These are phyloP conservation scores for Okapia johnstoni DNA, from an alignment of 2,113 vertebrate genomes.

Conservation along the genomic window DNA sequence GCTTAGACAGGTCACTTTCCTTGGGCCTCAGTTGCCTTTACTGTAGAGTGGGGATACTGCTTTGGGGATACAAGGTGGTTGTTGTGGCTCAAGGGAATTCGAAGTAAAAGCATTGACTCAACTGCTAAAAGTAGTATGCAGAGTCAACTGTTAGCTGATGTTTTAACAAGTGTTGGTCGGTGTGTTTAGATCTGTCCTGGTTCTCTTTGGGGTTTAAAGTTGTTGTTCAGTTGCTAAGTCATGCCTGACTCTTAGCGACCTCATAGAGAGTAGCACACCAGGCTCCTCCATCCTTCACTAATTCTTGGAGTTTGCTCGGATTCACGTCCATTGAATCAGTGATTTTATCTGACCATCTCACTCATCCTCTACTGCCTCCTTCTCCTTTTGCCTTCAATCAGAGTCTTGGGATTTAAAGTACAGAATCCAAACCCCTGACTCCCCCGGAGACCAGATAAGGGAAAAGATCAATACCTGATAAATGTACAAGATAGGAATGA, in stretches of 20 bases:
- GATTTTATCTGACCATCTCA: background rate
- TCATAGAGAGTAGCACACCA: background rate
- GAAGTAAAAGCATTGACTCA: background rate
- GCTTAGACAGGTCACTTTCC: background rate
- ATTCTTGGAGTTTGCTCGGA: background rate
- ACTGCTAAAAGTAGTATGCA: background rate
- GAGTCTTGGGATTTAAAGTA: background rate
- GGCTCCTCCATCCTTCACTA: background rate
- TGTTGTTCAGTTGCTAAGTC: background rate
- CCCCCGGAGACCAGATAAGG: background rate
- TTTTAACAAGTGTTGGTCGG: fast-evolving
- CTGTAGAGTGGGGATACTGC: background rate
- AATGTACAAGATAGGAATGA: background rate
- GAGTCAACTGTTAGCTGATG: background rate
- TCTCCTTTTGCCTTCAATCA: background rate
- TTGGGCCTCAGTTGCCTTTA: background rate
- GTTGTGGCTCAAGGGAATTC: background rate
- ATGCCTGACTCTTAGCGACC: background rate
- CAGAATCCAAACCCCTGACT: background rate
- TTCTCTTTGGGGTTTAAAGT: background rate
- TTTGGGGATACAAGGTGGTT: background rate
- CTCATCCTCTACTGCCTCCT: background rate
- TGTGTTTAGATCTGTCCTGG: background rate
- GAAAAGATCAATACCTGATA: background rate
- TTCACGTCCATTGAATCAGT: background rate